Base-by-base conservation (phyloP, 2,888 invertebrate species). In the Crossocerus cetratus region DNA sequence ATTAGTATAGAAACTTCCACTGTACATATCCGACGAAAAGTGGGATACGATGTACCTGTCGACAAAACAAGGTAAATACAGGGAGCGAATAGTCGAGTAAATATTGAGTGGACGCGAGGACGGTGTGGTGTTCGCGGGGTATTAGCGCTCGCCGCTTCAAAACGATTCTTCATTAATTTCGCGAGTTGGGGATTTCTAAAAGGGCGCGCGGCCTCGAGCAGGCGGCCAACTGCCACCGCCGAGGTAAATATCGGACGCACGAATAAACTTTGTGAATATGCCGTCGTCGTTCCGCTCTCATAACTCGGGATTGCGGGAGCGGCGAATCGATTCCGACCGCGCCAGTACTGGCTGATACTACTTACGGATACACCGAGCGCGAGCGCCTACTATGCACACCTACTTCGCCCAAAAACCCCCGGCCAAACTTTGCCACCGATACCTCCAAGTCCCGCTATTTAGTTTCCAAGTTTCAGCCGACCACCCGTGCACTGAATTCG, bases 371-470 rank as follows among this genome's bases (percentile, higher is more conserved):
- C 32, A 32, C 5, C 32, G 23, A 32, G 3, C 2, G 3, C 2
- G 3, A 2, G 32, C 32, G 32, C 8, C 32, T 0, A 32, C 32
- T 32, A 32, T 32, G 32, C 32, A 32, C 32, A 32, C 32, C 32
- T 32, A 32, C 32, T 32, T 32, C 32, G 11, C 8, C 49, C 49
- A 49, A 49, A 49, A 49, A 49, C 16, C 16, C 8, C 1, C 49
- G 49, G n/a, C n/a, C n/a, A 49, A 49, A 49, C 49, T 49, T 49
- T 16, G 49, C 49, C n/a, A 49, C n/a, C 49, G 49, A 14, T 49
- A 49, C 16, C 32, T 32, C 32, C 49, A 49, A 49, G n/a, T 49
- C 32, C 16, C 3, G 49, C 16, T 49, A 49, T 49, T 49, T 49
- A 49, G 14, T 49, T 49, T 49, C 49, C 49, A 49, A 49, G 49